Evolutionary conservation across 2,888 invertebrate species (phyloP).

Genomic region (Galerucella nymphaeae): DNA sequence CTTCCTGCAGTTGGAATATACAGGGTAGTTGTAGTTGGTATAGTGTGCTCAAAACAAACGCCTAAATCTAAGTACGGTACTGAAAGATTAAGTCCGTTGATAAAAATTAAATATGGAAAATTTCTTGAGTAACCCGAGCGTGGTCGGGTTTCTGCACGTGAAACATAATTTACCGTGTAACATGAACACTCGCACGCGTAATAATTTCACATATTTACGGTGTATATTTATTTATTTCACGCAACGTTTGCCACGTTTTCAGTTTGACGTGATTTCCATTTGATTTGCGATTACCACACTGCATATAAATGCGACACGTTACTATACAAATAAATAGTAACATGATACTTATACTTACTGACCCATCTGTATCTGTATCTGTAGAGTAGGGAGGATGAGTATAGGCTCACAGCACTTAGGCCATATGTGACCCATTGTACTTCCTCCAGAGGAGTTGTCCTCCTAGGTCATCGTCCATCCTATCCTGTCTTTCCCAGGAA

Average conservation of each 20-base stretch:
- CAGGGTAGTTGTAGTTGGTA: too few relatives aligned
- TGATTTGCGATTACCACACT: neutral
- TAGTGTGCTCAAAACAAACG: too few relatives aligned
- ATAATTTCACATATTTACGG: neutral
- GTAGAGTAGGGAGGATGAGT: too few relatives aligned
- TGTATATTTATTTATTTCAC: slow-evolving; percentile 8
- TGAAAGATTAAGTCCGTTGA: slow-evolving; percentile 1
- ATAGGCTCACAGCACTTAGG: too few relatives aligned
- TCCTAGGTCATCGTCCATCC: too few relatives aligned
- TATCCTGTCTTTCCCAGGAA: too few relatives aligned
- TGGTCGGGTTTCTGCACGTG: neutral
- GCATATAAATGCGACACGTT: neutral
- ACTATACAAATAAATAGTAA: too few relatives aligned
- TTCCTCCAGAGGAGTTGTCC: too few relatives aligned
- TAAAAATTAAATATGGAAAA: slow-evolving; percentile 13
- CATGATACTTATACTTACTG: too few relatives aligned
- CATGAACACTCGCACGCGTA: slow-evolving; percentile 7
- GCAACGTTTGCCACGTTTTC: neutral
- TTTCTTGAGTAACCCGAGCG: slow-evolving; percentile 8
- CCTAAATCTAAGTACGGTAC: neutral
- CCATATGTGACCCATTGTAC: too few relatives aligned
- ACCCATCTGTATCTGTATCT: too few relatives aligned
- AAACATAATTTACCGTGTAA: slow-evolving; percentile 14
- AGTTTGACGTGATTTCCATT: neutral
- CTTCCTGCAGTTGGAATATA: too few relatives aligned